Conservation (phyloP, 2,888 invertebrate species). For the Diadegma fenestrale region DNA sequence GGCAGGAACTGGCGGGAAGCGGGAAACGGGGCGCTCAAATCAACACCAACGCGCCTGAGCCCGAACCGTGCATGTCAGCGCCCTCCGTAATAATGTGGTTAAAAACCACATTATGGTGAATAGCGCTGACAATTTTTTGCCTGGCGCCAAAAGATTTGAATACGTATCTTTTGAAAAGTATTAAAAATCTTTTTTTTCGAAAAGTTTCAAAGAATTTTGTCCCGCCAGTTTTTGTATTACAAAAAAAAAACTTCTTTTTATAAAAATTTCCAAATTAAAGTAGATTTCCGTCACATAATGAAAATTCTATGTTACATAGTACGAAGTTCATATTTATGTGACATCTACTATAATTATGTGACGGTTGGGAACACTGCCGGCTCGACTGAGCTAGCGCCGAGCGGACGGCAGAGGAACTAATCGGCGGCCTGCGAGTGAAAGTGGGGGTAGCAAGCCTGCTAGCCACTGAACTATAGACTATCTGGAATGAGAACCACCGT, state of each 20-base stretch:
- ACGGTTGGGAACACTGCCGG: slow-evolving; percentile 39
- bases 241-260: background rate
- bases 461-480: too few relatives aligned
- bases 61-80: slow-evolving; percentile 6
- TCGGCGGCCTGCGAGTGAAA: too few relatives aligned
- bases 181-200: background rate
- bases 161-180: background rate
- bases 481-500: too few relatives aligned
- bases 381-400: too few relatives aligned
- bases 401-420: too few relatives aligned
- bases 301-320: slow-evolving; percentile 39
- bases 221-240: background rate
- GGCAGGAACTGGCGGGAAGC: slow-evolving; percentile 9
- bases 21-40: slow-evolving; percentile 9
- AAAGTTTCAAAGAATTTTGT: background rate
- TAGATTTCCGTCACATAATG: slow-evolving; percentile 34
- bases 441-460: too few relatives aligned
- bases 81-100: slow-evolving; percentile 11
- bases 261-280: slow-evolving; percentile 19
- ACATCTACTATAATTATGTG: slow-evolving; percentile 44
- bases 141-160: background rate
- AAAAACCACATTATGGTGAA: slow-evolving; percentile 11
- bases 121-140: slow-evolving; percentile 5
- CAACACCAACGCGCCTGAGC: slow-evolving; percentile 6
- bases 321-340: slow-evolving; percentile 23